Conservation (phyloP, 2,113 vertebrate species). For the Archocentrus centrarchus region DNA sequence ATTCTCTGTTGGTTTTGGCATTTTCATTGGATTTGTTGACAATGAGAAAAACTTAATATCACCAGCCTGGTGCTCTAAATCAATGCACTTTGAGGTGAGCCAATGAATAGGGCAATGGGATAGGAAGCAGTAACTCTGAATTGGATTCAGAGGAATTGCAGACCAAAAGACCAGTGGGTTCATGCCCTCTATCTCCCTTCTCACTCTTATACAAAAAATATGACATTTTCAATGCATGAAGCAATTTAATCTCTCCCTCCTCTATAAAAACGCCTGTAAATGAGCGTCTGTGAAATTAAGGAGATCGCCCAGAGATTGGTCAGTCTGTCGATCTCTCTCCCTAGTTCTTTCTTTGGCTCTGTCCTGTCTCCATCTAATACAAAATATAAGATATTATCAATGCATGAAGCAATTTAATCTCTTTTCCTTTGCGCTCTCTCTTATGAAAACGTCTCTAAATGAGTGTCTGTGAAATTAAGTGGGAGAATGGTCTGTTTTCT, state of each 20-base stretch:
- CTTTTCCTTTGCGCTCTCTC: constrained; percentile 60
- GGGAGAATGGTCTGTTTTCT: constrained; percentile 67
- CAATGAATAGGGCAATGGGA: constrained; percentile 50
- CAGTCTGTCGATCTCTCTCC: constrained; percentile 56
- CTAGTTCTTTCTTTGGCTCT: constrained; percentile 46
- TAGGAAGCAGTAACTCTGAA: constrained; percentile 57
- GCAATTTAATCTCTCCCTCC: constrained; percentile 74
- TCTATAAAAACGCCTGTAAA: constrained; percentile 68
- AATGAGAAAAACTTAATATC: constrained; percentile 37
- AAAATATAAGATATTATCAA: constrained; percentile 79
- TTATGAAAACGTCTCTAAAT: constrained; percentile 77
- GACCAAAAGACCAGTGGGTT: constrained; percentile 60
- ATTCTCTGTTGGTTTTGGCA: constrained; percentile 27
- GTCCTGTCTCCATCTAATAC: constrained; percentile 55
- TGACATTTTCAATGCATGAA: constrained; percentile 79
- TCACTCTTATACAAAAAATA: constrained; percentile 68
- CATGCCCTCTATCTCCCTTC: constrained; percentile 70
- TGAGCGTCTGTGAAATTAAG: constrained; percentile 75
- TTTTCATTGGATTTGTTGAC: constrained; percentile 24
- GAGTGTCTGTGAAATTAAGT: constrained; percentile 77
- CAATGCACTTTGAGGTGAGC: constrained; percentile 43
- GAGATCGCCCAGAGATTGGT: constrained; percentile 67
- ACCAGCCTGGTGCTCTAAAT: constrained; percentile 31
- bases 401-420: constrained; percentile 81
- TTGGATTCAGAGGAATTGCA: constrained; percentile 63